These are phyloP conservation scores for rat (Rattus norvegicus) DNA, from an alignment of 2,113 vertebrate species.

Conservation along the genomic window DNA sequence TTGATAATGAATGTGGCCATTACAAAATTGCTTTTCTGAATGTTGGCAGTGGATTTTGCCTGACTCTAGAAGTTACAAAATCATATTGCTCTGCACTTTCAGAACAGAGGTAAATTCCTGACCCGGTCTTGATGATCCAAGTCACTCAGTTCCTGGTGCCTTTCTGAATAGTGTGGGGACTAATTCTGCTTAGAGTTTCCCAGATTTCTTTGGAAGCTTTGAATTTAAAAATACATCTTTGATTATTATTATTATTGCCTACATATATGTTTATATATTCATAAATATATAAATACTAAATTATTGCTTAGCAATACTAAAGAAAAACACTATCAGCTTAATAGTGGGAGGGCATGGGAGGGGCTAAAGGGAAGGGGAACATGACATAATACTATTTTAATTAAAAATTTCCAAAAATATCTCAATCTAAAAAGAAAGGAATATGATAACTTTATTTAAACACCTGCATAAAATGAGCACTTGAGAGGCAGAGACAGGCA, in stretches of 20 bases:
- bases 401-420: background rate
- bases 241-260: background rate
- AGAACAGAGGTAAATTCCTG: background rate
- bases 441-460: background rate
- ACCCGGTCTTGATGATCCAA: background rate
- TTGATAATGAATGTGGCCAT: background rate
- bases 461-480: background rate
- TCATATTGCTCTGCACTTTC: constrained; percentile 19
- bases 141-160: background rate
- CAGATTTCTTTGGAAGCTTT: background rate
- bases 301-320: background rate
- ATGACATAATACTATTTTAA: background rate
- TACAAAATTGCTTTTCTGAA: constrained; percentile 58
- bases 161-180: background rate
- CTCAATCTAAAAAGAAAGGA: background rate
- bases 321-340: background rate
- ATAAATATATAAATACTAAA: background rate
- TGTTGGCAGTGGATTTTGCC: background rate
- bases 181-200: background rate
- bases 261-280: background rate
- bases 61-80: constrained; percentile 40
- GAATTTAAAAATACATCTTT: background rate
- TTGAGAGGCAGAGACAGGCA: too few species aligned
- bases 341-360: background rate
- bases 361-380: background rate